Base-by-base conservation (phyloP, 2,888 invertebrate species). In the Orchestes rusci region DNA sequence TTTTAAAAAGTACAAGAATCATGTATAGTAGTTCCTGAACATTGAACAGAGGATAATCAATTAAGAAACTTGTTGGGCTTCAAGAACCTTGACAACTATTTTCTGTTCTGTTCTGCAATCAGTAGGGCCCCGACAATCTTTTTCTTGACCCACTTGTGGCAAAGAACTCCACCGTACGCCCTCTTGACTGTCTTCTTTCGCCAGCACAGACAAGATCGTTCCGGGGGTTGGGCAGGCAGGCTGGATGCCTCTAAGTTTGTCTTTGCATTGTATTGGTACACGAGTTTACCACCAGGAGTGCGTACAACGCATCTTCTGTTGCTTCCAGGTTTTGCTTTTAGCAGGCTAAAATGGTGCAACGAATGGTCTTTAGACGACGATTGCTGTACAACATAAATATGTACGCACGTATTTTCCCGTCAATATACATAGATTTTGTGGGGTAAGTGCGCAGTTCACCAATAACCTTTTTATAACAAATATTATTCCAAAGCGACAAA, bases 61-160 rank as follows among this genome's bases (percentile, higher is more conserved):
- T 40, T 46, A 44, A 16, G 72, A 67, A 51, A 78, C 79, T 65
- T 90, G 86, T 69, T 94, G 91, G 53, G 92, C 92, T 71, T 93
- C 95, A 65, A 96, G 78, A 53, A 96, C 92, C 70, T 94, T 93
- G 43, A 92, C 89, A 45, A 90, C 90, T 63, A 97, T 95, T 77
- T 97, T 99, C 74, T 99, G 97, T 97, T 99, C 74, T 99, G 97
- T 76, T 99, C 99, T 74, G 99, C 99, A 64, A 99, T 93, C 44
- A 99, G 81, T 79, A 99, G 99, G 63, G 99, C 97, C 64, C 99
- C 80, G 58, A 97, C 86, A 64, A 99, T 99, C 72, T 97, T 89
- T 71, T 91, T 91, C 62, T 94, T 88, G 43, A 97, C 93, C 70
- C 96, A 96, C 66, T 84, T 85, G 75, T 95, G 95, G 73, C 96